phyloP scores from a whole-genome alignment of 64 coral and sea anemone genomes.

The Montipora cactus region DNA sequence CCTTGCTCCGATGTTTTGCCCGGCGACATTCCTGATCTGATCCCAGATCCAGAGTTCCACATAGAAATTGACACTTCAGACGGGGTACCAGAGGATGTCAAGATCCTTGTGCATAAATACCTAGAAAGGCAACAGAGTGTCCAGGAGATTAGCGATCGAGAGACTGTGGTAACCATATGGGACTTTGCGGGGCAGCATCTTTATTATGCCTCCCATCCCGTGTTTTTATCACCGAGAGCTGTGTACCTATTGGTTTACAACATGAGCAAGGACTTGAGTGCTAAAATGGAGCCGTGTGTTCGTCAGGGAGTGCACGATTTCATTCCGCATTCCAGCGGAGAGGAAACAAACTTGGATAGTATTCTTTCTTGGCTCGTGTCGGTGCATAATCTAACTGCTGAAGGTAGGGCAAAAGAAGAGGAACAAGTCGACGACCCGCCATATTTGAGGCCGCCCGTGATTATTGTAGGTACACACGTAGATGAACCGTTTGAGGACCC shows the following conservation, averaged over 20 bases:
- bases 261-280: slow-evolving; percentile 63
- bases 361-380: slow-evolving; percentile 79
- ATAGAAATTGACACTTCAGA: slow-evolving; percentile 44
- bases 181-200: slow-evolving; percentile 84
- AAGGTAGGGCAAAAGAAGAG: slow-evolving; percentile 4
- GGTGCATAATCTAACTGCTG: slow-evolving; percentile 24
- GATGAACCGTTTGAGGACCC: slow-evolving; percentile 63
- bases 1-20: background rate
- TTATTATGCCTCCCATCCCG: slow-evolving; percentile 79
- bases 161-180: slow-evolving; percentile 74
- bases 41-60: slow-evolving; percentile 23
- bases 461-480: slow-evolving; percentile 77
- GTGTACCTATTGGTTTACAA: slow-evolving; percentile 79
- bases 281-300: slow-evolving; percentile 69
- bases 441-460: slow-evolving; percentile 74
- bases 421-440: slow-evolving; percentile 35
- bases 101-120: slow-evolving; percentile 57
- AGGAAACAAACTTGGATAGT: slow-evolving; percentile 81
- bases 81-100: slow-evolving; percentile 62
- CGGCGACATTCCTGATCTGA: background rate
- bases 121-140: slow-evolving; percentile 45
- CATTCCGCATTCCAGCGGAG: slow-evolving; percentile 45
- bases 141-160: slow-evolving; percentile 27
- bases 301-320: slow-evolving; percentile 70
- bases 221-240: slow-evolving; percentile 66